Conservation (phyloP, 2,888 invertebrate genomes). For the Epinotia bilunana region DNA sequence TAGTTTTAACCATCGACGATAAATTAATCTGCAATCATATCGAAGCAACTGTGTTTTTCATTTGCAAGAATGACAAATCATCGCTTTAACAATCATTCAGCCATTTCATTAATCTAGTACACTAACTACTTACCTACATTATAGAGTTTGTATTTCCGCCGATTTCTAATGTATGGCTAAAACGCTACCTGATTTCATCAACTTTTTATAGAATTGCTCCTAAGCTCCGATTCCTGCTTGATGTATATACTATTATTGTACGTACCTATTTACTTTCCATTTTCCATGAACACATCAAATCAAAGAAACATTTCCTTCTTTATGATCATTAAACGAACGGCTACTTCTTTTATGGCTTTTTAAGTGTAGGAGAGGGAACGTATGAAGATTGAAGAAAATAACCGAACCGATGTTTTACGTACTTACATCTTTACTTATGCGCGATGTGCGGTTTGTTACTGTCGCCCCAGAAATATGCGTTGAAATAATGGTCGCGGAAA, state of each 20-base stretch:
- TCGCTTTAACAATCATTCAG: too few relatives aligned
- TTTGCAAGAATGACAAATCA: too few relatives aligned
- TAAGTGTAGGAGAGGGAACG: constrained; percentile 6
- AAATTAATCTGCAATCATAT: too few relatives aligned
- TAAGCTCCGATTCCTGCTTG: background rate
- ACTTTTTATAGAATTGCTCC: constrained; percentile 4
- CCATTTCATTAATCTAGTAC: too few relatives aligned
- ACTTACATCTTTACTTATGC: background rate
- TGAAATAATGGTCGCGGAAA: too few relatives aligned
- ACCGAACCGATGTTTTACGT: background rate
- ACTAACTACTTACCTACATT: too few relatives aligned
- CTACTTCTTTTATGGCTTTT: constrained; percentile 13
- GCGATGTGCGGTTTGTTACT: too few relatives aligned
- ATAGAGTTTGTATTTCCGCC: too few relatives aligned
- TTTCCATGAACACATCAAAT: constrained; percentile 10
- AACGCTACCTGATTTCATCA: background rate
- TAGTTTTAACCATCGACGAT: too few relatives aligned
- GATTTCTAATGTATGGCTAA: background rate
- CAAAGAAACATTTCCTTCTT: background rate
- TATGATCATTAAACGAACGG: background rate
- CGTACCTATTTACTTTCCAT: constrained; percentile 4
- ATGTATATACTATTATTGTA: background rate
- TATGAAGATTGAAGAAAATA: background rate
- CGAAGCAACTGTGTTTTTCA: too few relatives aligned
- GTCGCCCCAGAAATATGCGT: too few relatives aligned